Percentiles rank a stretch among this genome's conserved stretches.
These are phyloP conservation scores for Zosterops lateralis DNA, from an alignment of 2,113 vertebrate genomes.

Conservation along the genomic window DNA sequence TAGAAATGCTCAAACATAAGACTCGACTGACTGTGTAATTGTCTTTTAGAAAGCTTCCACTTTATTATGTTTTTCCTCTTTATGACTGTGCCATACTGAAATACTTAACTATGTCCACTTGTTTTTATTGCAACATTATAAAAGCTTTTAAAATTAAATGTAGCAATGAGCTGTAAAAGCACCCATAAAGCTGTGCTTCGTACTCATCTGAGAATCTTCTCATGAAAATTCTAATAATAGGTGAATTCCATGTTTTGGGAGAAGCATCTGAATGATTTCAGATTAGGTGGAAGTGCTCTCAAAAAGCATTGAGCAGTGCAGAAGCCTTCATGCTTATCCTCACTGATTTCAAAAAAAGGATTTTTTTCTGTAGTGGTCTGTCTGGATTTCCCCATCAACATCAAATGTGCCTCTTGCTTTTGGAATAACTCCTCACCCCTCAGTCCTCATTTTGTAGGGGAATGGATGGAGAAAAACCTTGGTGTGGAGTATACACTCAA, in stretches of 20 bases:
- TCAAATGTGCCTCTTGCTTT: background rate
- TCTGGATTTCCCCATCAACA: background rate
- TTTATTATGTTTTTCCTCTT: slow-evolving; percentile 6
- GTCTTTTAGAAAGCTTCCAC: background rate
- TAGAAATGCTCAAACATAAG: background rate
- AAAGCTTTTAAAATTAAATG: slow-evolving; percentile 7
- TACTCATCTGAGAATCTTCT: background rate
- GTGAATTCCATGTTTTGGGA: background rate
- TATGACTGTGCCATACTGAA: background rate
- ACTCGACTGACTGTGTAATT: background rate
- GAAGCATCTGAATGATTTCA: background rate
- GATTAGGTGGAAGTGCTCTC: background rate
- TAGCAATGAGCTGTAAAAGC: background rate
- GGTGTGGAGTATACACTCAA: background rate
- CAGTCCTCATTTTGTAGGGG: background rate
- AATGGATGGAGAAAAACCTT: background rate
- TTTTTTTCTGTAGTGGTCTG: background rate
- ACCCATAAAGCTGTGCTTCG: background rate
- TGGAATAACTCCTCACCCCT: background rate
- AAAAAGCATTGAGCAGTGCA: background rate
- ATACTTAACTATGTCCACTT: background rate
- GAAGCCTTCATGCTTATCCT: background rate
- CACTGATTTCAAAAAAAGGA: background rate
- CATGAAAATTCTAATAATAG: background rate
- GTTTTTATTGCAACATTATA: background rate